These are phyloP conservation scores for Drosophila subsilvestris DNA, from an alignment of 2,888 invertebrate species.

Conservation along the genomic window DNA sequence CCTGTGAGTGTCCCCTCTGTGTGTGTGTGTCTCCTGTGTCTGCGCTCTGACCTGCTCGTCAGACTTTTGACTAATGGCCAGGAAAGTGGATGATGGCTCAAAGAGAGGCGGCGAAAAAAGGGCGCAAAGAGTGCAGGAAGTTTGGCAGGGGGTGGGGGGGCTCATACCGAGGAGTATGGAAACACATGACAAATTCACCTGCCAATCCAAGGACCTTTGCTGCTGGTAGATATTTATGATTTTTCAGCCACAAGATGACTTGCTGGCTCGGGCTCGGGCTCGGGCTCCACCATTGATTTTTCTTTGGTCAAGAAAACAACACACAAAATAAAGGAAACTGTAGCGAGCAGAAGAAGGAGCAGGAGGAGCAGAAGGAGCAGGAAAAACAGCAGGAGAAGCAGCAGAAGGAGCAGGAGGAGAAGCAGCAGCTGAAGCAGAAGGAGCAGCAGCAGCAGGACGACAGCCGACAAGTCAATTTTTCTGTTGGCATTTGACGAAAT, in stretches of 20 bases:
- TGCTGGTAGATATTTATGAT: constrained; percentile 74
- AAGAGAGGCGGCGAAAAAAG: neutral
- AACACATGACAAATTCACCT: constrained; percentile 72
- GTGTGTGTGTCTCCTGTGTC: constrained; percentile 34
- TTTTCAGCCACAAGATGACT: constrained; percentile 55
- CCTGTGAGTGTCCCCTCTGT: constrained; percentile 14
- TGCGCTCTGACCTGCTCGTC: constrained; percentile 56
- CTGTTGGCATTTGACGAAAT: constrained; percentile 79
- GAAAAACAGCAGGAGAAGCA: too few species aligned
- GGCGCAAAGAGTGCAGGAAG: too few species aligned
- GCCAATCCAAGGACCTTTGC: constrained; percentile 41
- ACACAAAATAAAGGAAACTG: neutral
- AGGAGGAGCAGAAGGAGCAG: too few species aligned
- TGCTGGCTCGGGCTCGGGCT: constrained; percentile 1
- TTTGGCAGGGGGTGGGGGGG: neutral
- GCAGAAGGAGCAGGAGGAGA: too few species aligned
- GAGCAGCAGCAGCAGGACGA: constrained; percentile 31
- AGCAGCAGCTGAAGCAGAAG: too few species aligned
- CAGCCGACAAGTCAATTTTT: constrained; percentile 76
- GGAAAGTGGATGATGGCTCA: constrained; percentile 34
- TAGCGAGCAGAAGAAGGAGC: neutral
- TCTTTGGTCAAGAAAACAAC: constrained; percentile 5
- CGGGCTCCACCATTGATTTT: constrained; percentile 36
- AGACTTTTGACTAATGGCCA: constrained; percentile 72
- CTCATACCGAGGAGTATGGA: neutral